Base-by-base conservation (phyloP, 2,888 invertebrate genomes). In the Brachyptera risi region DNA sequence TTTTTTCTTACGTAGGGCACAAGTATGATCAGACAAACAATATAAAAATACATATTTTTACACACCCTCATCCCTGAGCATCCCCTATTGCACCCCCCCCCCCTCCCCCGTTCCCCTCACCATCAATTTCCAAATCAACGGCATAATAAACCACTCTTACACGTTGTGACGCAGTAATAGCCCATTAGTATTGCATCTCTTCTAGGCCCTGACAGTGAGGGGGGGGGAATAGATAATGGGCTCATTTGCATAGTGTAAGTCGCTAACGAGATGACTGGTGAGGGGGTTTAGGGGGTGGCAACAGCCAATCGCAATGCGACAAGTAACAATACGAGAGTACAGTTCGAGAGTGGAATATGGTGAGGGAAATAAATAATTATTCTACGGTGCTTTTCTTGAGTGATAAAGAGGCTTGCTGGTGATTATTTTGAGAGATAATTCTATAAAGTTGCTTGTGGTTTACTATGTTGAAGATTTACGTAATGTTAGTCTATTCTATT, bases 171-270 rank as follows among this genome's bases (percentile, higher is more conserved):
- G 19, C 19, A 11, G 44, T 15, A 21, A 15, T 21, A 15, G 17
- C 21, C 44, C 44, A 15, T 44, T 19, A 44, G 17, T 11, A 3
- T 44, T 21, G 11, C 19, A 19, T 44, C 7, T 11, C 44, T 40
- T 31, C 31, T 31, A 4, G 40, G 31, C 31, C 31, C 31, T 31
- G 31, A 7, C 5, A 11, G 11, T 31, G 31, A 11, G 31, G 31
- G 31, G 31, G 31, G 31, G 31, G 31, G 31, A n/a, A n/a, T n/a
- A n/a, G 44, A 21, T 44, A 44, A 44, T 19, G 44, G 44, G 44
- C 44, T 44, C 44, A 44, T 44, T 44, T 44, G 44, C 44, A 44
- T 44, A 15, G 11, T 19, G 19, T 44, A 19, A 19, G 9, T 44
- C 44, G 21, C 19, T 44, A 44, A 44, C 44, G 44, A 44, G 44